A percentile compares a stretch with the other conserved stretches of the same genome.
Evolutionary conservation across 2,888 invertebrate genomes (phyloP).

Genomic region (Galeopsomyia nigrocyanea): DNA sequence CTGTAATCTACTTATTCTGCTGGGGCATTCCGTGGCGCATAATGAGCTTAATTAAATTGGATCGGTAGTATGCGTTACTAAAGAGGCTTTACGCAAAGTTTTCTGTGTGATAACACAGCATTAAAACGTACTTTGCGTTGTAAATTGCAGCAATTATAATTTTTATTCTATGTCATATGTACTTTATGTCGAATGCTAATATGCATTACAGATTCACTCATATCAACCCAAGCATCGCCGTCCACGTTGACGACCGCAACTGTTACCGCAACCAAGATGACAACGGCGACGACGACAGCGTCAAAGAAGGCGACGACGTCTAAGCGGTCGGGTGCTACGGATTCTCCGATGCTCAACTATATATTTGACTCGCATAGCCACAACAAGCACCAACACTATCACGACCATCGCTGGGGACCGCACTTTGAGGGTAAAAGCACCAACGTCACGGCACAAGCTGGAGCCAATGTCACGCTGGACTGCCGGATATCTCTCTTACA

Average conservation of each 20-base stretch:
- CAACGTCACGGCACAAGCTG: slow-evolving; percentile 81
- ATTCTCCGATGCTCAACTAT: slow-evolving; percentile 81
- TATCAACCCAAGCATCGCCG: background rate
- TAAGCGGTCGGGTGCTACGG: slow-evolving; percentile 67
- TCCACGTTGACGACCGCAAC: slow-evolving; percentile 20
- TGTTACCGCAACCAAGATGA: slow-evolving; percentile 47
- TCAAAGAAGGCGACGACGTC: slow-evolving; percentile 53
- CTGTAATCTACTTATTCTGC: no score
- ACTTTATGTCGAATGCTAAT: no score
- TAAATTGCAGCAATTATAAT: no score
- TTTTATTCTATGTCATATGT: no score
- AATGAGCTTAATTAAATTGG: no score
- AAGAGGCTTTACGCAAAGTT: no score
- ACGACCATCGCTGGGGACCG: slow-evolving; percentile 77
- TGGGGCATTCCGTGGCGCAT: no score
- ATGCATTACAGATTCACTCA: no score
- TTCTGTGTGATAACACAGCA: no score
- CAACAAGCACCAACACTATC: slow-evolving; percentile 80
- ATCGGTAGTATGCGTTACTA: no score
- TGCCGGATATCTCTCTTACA: slow-evolving; percentile 82
- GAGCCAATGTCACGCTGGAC: slow-evolving; percentile 80
- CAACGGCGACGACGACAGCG: slow-evolving; percentile 50
- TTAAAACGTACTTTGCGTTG: no score
- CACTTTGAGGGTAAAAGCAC: slow-evolving; percentile 80
- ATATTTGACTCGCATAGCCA: slow-evolving; percentile 80